These are phyloP conservation scores for Oncorhynchus clarkii DNA, from an alignment of 2,113 vertebrate genomes.

Conservation along the genomic window DNA sequence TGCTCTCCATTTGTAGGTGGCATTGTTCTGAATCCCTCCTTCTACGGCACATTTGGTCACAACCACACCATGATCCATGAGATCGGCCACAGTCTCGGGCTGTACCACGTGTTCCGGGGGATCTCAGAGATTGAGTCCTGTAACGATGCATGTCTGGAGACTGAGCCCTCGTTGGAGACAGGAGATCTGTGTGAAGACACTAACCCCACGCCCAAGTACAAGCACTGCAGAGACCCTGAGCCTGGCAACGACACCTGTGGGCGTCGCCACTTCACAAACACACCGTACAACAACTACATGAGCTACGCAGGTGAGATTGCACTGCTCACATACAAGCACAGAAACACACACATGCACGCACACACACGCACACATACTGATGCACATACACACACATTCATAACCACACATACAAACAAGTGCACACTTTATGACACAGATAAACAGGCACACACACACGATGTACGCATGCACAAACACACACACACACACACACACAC, in stretches of 20 bases:
- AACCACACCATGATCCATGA: slow-evolving; percentile 98
- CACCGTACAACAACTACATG: slow-evolving; percentile 98
- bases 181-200: slow-evolving; percentile 96
- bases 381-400: slow-evolving; percentile 7
- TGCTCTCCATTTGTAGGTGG: slow-evolving; percentile 73
- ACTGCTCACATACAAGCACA: slow-evolving; percentile 25
- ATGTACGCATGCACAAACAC: not conserved
- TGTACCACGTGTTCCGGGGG: slow-evolving; percentile 96
- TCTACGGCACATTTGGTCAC: slow-evolving; percentile 92
- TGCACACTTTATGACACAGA: not conserved
- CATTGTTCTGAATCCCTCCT: slow-evolving; percentile 95
- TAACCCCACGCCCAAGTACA: slow-evolving; percentile 93
- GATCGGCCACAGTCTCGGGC: slow-evolving; percentile 93
- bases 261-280: slow-evolving; percentile 84
- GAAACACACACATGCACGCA: not conserved
- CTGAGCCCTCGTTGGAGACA: slow-evolving; percentile 91
- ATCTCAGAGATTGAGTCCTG: slow-evolving; percentile 97
- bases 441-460: not conserved
- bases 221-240: slow-evolving; percentile 88
- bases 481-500: no score
- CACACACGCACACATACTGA: not conserved
- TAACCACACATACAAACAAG: not conserved
- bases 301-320: slow-evolving; percentile 88
- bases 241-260: slow-evolving; percentile 94
- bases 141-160: slow-evolving; percentile 95